Conservation (phyloP, 2,888 invertebrate species). For the Marasmarcha lunaedactyla region DNA sequence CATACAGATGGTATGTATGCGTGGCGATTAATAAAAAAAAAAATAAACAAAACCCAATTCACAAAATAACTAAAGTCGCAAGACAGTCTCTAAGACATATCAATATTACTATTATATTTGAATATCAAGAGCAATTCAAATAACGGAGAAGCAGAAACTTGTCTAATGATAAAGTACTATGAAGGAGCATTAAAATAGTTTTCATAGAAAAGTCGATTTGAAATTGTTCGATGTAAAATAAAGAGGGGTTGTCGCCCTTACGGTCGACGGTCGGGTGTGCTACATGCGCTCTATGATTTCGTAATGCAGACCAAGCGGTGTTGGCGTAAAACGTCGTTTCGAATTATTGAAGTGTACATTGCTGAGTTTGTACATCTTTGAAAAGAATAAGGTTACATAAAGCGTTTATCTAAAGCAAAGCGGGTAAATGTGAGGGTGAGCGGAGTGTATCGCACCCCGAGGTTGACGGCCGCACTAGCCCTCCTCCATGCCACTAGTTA, state of each 20-base stretch:
- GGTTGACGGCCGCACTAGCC: background rate
- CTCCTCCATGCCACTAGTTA: background rate
- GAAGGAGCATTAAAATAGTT: slow-evolving; percentile 36
- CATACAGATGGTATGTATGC: no score
- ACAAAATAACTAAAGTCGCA: slow-evolving; percentile 14
- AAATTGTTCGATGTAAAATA: slow-evolving; percentile 12
- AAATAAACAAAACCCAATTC: no score
- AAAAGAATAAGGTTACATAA: background rate
- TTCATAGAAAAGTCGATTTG: slow-evolving; percentile 20
- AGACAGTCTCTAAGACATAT: slow-evolving; percentile 10
- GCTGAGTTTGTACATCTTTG: background rate
- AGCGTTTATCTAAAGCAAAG: background rate
- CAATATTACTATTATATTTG: slow-evolving; percentile 20
- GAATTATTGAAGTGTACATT: background rate
- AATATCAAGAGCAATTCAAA: slow-evolving; percentile 30
- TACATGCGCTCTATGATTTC: background rate
- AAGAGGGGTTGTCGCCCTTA: background rate
- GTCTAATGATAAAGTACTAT: slow-evolving; percentile 24
- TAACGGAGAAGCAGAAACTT: slow-evolving; percentile 22
- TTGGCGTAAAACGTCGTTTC: background rate
- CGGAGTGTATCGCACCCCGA: background rate
- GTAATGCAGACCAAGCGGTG: background rate
- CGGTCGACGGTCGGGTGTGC: background rate
- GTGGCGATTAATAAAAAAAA: no score
- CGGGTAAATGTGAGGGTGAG: background rate